A percentile compares a stretch with the other conserved stretches of the same genome.
phyloP scores from a whole-genome alignment of 2,113 vertebrate species.

The Eupsittula cactorum region DNA sequence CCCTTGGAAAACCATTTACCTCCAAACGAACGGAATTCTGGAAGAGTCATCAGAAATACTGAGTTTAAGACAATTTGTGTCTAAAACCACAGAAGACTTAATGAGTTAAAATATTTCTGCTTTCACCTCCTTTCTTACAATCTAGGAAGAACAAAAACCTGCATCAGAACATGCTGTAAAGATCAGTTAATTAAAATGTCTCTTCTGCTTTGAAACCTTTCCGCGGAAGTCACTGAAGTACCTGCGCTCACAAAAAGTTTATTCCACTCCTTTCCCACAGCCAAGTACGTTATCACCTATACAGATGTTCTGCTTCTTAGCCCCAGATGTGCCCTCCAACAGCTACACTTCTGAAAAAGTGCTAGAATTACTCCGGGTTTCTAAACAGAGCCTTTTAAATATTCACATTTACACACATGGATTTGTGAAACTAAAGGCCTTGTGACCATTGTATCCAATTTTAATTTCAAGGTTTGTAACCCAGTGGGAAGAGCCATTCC shows the following conservation, averaged over 20 bases:
- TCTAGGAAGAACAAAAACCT: not conserved
- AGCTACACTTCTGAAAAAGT: not conserved
- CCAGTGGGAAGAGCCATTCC: conserved; percentile 53
- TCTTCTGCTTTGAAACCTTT: not conserved
- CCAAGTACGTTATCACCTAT: not conserved
- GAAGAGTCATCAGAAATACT: not conserved
- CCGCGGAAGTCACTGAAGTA: not conserved
- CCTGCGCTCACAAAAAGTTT: not conserved
- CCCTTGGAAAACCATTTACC: not conserved
- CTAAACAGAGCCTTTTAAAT: conserved; percentile 22
- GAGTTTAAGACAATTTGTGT: not conserved
- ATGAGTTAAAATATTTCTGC: not conserved
- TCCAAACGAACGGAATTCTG: not conserved
- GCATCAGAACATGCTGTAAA: not conserved
- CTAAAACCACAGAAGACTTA: not conserved
- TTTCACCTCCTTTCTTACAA: not conserved
- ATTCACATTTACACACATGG: conserved; percentile 12
- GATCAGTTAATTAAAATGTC: not conserved
- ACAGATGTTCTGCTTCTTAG: not conserved
- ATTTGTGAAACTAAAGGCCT: conserved; percentile 44
- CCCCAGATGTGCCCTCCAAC: not conserved
- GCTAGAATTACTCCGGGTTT: not conserved
- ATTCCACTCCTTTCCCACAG: not conserved
- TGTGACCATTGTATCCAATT: conserved; percentile 39
- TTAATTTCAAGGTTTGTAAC: conserved; percentile 71